Conservation (phyloP, 2,888 invertebrate species). For the Synergus japonicus region DNA sequence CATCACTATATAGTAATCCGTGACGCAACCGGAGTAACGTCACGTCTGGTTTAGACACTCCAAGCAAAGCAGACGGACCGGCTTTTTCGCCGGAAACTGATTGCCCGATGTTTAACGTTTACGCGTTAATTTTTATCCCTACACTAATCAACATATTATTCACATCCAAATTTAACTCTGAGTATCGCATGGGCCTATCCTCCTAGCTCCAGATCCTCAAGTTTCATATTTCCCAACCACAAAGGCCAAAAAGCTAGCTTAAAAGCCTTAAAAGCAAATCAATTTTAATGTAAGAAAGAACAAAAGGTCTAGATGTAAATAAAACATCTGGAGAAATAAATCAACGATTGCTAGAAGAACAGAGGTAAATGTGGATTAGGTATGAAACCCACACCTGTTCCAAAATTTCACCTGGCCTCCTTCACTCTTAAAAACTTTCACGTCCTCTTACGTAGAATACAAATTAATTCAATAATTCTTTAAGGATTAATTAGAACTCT, state of each 20-base stretch:
- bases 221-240: neutral
- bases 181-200: neutral
- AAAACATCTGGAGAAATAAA: neutral
- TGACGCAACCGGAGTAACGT: conserved; percentile 73
- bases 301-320: neutral
- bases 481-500: neutral
- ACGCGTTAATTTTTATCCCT: conserved; percentile 15
- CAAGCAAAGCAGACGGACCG: conserved; percentile 36
- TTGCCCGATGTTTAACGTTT: conserved; percentile 19
- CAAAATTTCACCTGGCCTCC: neutral
- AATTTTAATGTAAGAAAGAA: neutral
- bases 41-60: conserved; percentile 56
- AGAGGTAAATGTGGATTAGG: neutral
- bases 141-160: conserved; percentile 18
- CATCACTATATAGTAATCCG: conserved; percentile 71
- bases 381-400: neutral
- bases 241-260: neutral
- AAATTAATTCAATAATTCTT: neutral
- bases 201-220: neutral
- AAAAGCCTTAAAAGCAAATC: too few species aligned
- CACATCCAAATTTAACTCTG: conserved; percentile 30
- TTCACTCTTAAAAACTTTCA: neutral
- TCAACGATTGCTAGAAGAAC: neutral
- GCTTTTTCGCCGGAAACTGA: conserved; percentile 34
- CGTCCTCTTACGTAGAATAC: neutral